Base-by-base conservation (phyloP, 2,888 invertebrate species). In the Drosophila melanosoma region DNA sequence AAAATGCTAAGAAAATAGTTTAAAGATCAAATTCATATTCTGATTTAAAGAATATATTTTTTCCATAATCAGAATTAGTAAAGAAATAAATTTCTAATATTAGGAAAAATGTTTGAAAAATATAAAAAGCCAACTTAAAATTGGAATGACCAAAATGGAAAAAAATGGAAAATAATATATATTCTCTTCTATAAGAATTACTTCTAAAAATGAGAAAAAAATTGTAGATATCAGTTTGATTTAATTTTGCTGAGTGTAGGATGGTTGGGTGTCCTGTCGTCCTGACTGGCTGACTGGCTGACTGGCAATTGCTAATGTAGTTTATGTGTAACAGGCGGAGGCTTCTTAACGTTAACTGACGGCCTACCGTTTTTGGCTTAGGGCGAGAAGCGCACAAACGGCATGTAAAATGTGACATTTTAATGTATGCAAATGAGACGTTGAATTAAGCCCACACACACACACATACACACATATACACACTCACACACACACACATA, bases 341-440 rank as follows among this genome's bases (percentile, higher is more conserved):
- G 69, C 73, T 73, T 76, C 87, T 79, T 85, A 85, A 85, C 76
- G 87, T 76, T 88, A 85, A 85, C 84, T 85, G 84, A 85, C 84
- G 77, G 81, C 59, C 74, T 79, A 72, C 80, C 76, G 72, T 48
- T 85, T 45, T 83, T 68, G 81, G 86, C 88, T 88, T 78, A 78
- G 71, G 79, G 79, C 83, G 51, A 67, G 77, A 67, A 69, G 73
- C 73, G 86, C 85, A 84, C 89, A 89, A 89, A 89, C 88, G 88
- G 89, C 90, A 87, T 87, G 86, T 81, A 86, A 89, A 87, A 86
- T 87, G 89, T 89, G 87, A 86, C 87, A 85, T 89, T 87, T 87
- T 87, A 87, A 87, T 87, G 88, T 87, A 87, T 87, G 87, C 88
- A 87, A 87, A 87, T 87, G 89, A 88, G 87, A 87, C 81, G 88